Base-by-base conservation (phyloP, 2,888 invertebrate genomes). In the Nomada fabriciana region DNA sequence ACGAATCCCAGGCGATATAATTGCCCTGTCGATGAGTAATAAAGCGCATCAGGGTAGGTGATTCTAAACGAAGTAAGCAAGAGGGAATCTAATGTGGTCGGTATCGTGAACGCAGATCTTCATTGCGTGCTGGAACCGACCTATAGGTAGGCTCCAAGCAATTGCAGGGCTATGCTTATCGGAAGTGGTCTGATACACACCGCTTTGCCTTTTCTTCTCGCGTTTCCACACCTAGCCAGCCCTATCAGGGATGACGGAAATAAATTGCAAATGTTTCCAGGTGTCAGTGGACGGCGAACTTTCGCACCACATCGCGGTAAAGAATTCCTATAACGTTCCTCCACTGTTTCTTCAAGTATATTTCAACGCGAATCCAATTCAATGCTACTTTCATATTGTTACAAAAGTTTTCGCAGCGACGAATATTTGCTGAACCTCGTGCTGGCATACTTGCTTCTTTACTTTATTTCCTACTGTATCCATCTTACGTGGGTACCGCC, bases 41-140 rank as follows among this genome's bases (percentile, higher is more conserved):
- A 80, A 77, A 78, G 70, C 50, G 78, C 61, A 78, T 69, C 69
- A 36, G 42, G 29, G 60, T 82, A 74, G 78, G 42, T 76, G 23
- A 53, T n/a, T 82, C 80, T 52, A 68, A 70, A 72, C 74, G 78
- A 69, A 82, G 82, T 63, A 78, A 42, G 74, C 65, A 63, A 78
- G 86, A 61, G 71, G 74, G 68, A 64, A 75, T 84, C 67, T 86
- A 86, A 88, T 82, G 86, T 72, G 76, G 78, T 25, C n/a, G 25
- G 15, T 87, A 88, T 87, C 87, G 64, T 2, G 57, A 82, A 82
- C 80, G 86, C 86, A 80, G 75, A 87, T 87, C 87, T 86, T 61
- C 75, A 65, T 87, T 84, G 88, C 88, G 86, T 88, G 87, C 68
- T 82, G 60, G 70, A 82, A 70, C 71, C 60, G 47, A 29, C 61